phyloP scores from a whole-genome alignment of 2,113 vertebrate species.

The Typhlomys cinereus region DNA sequence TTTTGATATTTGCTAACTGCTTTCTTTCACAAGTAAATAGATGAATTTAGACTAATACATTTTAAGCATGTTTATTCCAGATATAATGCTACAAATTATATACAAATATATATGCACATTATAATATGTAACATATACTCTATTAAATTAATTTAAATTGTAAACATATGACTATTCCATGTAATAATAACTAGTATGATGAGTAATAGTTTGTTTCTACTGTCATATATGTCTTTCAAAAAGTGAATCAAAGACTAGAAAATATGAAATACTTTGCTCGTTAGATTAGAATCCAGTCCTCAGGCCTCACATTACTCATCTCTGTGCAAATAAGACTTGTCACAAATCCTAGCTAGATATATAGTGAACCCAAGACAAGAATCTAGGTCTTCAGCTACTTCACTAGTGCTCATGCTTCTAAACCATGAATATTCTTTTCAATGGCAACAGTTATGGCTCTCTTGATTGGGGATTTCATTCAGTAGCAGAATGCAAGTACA shows the following conservation, averaged over 20 bases:
- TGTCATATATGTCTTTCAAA: not conserved
- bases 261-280: not conserved
- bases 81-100: not conserved
- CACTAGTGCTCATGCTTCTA: not conserved
- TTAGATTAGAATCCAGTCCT: not conserved
- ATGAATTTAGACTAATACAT: not conserved
- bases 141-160: not conserved
- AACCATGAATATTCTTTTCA: not conserved
- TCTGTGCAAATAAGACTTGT: not conserved
- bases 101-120: not conserved
- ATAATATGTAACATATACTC: not conserved
- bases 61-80: not conserved
- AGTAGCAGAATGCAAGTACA: too few species aligned
- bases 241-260: not conserved
- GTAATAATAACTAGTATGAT: constrained; percentile 11
- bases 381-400: not conserved
- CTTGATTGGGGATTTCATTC: too few species aligned
- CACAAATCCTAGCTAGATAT: not conserved
- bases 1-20: too few species aligned
- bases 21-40: not conserved
- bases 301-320: not conserved
- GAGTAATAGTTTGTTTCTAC: not conserved
- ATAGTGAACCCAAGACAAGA: not conserved
- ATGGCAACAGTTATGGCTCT: not conserved
- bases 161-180: not conserved